Evolutionary conservation across 2,113 vertebrate genomes (phyloP).

Genomic region (Cyanoderma ruficeps): DNA sequence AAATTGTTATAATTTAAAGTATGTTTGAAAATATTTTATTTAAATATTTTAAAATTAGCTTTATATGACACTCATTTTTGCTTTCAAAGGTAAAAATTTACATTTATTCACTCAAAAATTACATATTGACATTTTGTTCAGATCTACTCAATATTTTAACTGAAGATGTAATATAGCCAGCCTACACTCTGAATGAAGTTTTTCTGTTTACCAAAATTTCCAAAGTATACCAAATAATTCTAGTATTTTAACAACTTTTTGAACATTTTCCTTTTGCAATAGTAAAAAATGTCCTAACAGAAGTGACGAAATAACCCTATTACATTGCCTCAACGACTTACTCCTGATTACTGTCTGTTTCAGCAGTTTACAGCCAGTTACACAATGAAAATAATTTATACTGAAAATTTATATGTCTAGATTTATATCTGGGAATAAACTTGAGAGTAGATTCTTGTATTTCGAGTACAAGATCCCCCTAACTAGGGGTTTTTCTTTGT

Average conservation of each 20-base stretch:
- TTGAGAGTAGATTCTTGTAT: neutral
- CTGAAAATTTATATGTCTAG: neutral
- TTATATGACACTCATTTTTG: neutral
- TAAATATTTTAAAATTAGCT: neutral
- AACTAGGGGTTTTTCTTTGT: no score
- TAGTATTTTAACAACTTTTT: neutral
- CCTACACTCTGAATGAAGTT: neutral
- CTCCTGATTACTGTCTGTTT: neutral
- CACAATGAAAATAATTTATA: neutral
- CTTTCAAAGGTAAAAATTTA: neutral
- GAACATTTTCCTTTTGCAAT: neutral
- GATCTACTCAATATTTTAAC: neutral
- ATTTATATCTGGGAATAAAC: neutral
- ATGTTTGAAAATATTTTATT: neutral
- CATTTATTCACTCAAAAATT: neutral
- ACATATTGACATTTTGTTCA: neutral
- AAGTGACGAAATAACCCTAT: neutral
- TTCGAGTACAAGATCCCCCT: no score
- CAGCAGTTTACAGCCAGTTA: neutral
- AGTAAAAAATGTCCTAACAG: neutral
- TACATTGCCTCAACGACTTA: neutral
- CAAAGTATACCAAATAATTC: neutral
- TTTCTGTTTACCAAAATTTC: neutral
- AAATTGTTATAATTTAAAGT: neutral
- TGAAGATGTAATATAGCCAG: neutral